These are phyloP conservation scores for Pogonus chalceus DNA, from an alignment of 1,140 invertebrate species.

Conservation along the genomic window DNA sequence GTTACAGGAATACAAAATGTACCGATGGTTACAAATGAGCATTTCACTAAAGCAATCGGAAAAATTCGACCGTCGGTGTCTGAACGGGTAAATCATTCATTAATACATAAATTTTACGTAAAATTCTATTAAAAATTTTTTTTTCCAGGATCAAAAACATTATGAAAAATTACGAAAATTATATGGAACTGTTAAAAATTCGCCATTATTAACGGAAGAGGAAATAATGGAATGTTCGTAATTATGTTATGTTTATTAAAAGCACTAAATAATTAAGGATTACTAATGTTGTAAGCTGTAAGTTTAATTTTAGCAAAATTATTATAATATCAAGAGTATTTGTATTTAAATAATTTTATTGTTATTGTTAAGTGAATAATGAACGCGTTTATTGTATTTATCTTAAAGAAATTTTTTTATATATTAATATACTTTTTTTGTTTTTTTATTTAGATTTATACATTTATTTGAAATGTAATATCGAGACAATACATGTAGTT, in stretches of 20 bases:
- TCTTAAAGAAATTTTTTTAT: too few relatives aligned
- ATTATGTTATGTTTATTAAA: not conserved
- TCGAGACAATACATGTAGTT: too few relatives aligned
- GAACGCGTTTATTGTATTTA: too few relatives aligned
- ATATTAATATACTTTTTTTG: too few relatives aligned
- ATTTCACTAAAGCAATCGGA: constrained; percentile 49
- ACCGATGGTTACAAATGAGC: constrained; percentile 38
- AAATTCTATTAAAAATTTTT: constrained; percentile 8
- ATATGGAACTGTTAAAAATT: constrained; percentile 21
- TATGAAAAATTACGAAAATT: constrained; percentile 31
- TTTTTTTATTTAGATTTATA: too few relatives aligned
- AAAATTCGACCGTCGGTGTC: constrained; percentile 75
- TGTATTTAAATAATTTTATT: too few relatives aligned
- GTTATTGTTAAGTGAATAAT: too few relatives aligned
- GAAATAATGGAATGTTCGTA: constrained; percentile 28
- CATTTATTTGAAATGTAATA: too few relatives aligned
- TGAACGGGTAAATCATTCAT: constrained; percentile 41
- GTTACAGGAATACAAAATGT: constrained; percentile 22
- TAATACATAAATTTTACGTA: not conserved
- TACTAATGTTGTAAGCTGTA: too few relatives aligned
- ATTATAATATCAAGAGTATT: too few relatives aligned
- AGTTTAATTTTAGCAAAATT: too few relatives aligned
- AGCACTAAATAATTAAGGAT: not conserved
- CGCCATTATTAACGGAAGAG: constrained; percentile 27
- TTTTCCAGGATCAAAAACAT: constrained; percentile 27